Conservation (phyloP, 2,797 vertebrate species). For the Varecia variegata region DNA sequence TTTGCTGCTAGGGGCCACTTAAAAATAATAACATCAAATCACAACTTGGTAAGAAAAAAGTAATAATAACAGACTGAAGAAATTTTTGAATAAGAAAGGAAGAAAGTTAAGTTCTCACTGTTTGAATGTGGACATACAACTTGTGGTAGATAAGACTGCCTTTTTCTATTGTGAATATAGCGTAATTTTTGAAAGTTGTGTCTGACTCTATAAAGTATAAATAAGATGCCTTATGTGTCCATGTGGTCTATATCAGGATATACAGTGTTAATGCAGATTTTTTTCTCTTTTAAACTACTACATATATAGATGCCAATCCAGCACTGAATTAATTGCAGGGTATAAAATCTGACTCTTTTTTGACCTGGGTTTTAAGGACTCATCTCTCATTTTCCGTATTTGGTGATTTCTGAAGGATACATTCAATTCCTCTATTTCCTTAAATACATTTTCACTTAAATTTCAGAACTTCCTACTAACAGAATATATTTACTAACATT, state of each 20-base stretch:
- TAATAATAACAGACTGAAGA: background rate
- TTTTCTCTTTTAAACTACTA: background rate
- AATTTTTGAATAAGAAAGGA: background rate
- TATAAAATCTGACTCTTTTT: background rate
- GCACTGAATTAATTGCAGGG: constrained; percentile 9
- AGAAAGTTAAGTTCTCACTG: background rate
- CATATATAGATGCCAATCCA: background rate
- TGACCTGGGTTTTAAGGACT: background rate
- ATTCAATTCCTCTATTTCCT: background rate
- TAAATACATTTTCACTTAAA: background rate
- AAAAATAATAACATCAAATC: background rate
- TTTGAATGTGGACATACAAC: constrained; percentile 10
- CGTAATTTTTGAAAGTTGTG: constrained; percentile 37
- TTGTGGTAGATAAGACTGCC: background rate
- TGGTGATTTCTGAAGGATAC: background rate
- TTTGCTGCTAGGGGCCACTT: background rate
- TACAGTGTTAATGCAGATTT: background rate
- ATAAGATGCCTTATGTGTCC: background rate
- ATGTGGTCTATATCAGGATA: background rate
- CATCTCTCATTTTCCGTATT: constrained; percentile 29
- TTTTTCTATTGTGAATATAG: constrained; percentile 58
- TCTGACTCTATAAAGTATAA: constrained; percentile 15
- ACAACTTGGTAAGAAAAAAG: background rate
- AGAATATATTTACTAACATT: background rate
- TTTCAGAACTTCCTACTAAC: constrained; percentile 1